A percentile compares a stretch with the other conserved stretches of the same genome.
These are phyloP conservation scores for Cyrtorhinus lividipennis DNA, from an alignment of 1,140 invertebrate genomes.

Conservation along the genomic window DNA sequence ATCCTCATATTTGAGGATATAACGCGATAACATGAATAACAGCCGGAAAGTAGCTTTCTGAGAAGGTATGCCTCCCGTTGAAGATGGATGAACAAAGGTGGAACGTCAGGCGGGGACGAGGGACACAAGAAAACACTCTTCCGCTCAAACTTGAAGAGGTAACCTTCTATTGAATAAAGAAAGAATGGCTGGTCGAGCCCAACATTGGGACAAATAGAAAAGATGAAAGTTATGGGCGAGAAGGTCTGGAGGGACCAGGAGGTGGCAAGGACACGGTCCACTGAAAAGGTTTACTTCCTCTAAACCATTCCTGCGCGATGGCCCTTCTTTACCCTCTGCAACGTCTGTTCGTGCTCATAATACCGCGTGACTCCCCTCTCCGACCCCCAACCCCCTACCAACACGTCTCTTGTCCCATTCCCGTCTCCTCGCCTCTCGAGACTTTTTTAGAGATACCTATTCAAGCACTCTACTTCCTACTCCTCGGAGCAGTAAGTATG, in stretches of 20 bases:
- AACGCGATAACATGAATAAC: too few species aligned
- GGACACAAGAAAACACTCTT: not conserved
- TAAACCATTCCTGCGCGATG: not conserved
- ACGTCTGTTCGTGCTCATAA: not conserved
- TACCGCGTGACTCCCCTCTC: not conserved
- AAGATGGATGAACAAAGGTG: not conserved
- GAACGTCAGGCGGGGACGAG: too few species aligned
- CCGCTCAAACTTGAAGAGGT: not conserved
- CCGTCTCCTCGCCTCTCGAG: not conserved
- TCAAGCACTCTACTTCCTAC: not conserved
- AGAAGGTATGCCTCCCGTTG: not conserved
- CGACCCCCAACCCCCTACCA: not conserved
- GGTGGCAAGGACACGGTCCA: not conserved
- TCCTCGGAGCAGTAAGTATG: too few species aligned
- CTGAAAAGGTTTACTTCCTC: not conserved
- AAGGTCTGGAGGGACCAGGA: not conserved
- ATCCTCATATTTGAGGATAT: too few species aligned
- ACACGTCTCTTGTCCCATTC: not conserved
- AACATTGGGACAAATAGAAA: not conserved
- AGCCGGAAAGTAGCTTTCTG: not conserved
- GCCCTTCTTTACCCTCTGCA: not conserved
- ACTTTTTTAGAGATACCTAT: not conserved
- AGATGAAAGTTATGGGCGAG: not conserved
- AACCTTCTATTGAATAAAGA: not conserved
- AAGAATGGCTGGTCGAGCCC: not conserved